Evolutionary conservation across 2,888 invertebrate species (phyloP).

Genomic region (Rhamphomyia laevipes): DNA sequence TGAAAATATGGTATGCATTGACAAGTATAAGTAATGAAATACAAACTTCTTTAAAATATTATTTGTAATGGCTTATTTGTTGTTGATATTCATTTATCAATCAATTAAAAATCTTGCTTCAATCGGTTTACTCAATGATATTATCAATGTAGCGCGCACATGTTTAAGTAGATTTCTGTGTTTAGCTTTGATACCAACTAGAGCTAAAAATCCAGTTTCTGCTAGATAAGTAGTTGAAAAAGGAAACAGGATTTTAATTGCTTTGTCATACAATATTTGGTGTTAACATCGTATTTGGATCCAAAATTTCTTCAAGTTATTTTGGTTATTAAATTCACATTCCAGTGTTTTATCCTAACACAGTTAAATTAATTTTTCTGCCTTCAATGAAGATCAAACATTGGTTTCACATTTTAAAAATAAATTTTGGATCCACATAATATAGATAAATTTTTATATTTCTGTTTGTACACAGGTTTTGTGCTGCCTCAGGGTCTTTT

Average conservation of each 20-base stretch:
- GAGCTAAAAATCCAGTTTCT: slow-evolving; percentile 2
- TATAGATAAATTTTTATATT: too few relatives aligned
- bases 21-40: too few relatives aligned
- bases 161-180: background rate
- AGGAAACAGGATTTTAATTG: slow-evolving; percentile 12
- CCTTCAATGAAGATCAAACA: background rate
- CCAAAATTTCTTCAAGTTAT: slow-evolving; percentile 11
- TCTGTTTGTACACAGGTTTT: too few relatives aligned
- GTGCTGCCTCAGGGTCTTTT: too few relatives aligned
- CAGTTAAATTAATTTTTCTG: slow-evolving; percentile 13
- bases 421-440: too few relatives aligned
- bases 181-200: background rate
- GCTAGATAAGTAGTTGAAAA: slow-evolving; percentile 13
- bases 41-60: background rate
- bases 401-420: background rate
- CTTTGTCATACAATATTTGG: slow-evolving; percentile 12
- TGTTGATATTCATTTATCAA: background rate
- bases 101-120: background rate
- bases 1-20: too few relatives aligned
- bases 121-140: background rate
- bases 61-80: background rate
- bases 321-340: slow-evolving; percentile 11
- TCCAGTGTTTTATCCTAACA: slow-evolving; percentile 16
- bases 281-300: slow-evolving; percentile 9
- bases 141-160: background rate